Conservation (phyloP, 2,888 invertebrate genomes). For the Neoaliturus tenellus region DNA sequence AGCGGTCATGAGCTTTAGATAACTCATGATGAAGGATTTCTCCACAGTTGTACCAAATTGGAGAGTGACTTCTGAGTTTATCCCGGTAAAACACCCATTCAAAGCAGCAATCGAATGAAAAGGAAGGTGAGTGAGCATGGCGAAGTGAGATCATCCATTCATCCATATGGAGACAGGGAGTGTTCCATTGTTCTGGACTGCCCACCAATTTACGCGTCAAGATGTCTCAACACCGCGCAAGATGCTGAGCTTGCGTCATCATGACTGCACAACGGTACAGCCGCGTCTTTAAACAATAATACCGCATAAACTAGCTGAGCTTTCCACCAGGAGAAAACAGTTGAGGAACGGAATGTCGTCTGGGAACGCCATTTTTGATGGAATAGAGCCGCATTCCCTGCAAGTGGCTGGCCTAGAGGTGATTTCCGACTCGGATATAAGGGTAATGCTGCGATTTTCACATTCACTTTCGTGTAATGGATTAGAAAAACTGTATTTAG, state of each 20-base stretch:
- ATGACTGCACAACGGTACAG: neutral
- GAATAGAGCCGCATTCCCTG: neutral
- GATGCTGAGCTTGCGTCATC: neutral
- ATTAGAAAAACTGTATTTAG: no score
- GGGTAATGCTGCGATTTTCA: no score
- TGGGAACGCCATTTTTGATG: constrained; percentile 1
- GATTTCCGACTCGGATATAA: no score
- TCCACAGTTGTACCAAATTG: no score
- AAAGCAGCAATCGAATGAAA: neutral
- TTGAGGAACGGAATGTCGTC: neutral
- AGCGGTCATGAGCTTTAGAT: no score
- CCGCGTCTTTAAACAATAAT: neutral
- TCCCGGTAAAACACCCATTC: neutral
- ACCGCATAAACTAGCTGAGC: neutral
- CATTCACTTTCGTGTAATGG: no score
- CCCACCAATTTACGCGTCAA: neutral
- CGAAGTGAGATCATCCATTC: constrained; percentile 11
- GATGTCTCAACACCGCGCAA: neutral
- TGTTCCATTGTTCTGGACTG: constrained; percentile 7
- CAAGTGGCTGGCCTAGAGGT: neutral
- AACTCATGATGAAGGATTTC: no score
- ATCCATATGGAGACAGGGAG: constrained; percentile 21
- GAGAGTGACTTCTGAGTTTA: no score
- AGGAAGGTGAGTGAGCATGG: constrained; percentile 8
- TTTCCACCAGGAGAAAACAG: constrained; percentile 14